Evolutionary conservation across 2,113 vertebrate species (phyloP).

Genomic region (Morone saxatilis): DNA sequence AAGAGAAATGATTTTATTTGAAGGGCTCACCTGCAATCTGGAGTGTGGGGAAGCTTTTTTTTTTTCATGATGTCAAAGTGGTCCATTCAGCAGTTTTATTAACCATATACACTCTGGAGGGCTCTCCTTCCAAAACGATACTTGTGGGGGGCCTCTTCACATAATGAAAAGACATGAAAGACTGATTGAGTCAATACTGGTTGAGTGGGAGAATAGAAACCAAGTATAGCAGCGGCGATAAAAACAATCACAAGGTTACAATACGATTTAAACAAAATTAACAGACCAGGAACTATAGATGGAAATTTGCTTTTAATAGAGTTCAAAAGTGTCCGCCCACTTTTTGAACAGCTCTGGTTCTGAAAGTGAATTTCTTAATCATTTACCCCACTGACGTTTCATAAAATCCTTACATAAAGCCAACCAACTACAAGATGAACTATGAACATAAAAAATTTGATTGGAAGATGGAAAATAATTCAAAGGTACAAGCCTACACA

Average conservation of each 20-base stretch:
- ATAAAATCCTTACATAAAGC: too few species aligned
- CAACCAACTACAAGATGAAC: too few species aligned
- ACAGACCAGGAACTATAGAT: background rate
- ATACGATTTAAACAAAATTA: background rate
- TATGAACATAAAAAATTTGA: too few species aligned
- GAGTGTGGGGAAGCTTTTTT: slow-evolving; percentile 17
- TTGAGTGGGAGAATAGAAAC: background rate
- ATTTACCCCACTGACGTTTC: too few species aligned
- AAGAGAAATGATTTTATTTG: slow-evolving; percentile 15
- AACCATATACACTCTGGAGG: background rate
- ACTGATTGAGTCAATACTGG: slow-evolving; percentile 2
- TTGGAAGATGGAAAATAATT: too few species aligned
- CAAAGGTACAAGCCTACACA: too few species aligned
- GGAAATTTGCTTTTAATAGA: too few species aligned
- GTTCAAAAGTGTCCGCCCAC: too few species aligned
- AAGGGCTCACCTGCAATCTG: slow-evolving; percentile 10
- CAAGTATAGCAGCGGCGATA: background rate
- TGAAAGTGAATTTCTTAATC: too few species aligned
- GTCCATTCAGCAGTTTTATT: slow-evolving; percentile 26
- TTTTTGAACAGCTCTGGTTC: too few species aligned
- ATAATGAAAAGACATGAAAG: background rate
- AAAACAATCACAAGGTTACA: background rate
- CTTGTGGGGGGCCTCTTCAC: background rate
- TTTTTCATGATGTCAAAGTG: slow-evolving; percentile 14
- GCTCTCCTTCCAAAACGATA: background rate